Percentiles rank a stretch among this genome's conserved stretches.
These are phyloP conservation scores for Puma concolor DNA, from an alignment of 2,113 vertebrate species.

Conservation along the genomic window DNA sequence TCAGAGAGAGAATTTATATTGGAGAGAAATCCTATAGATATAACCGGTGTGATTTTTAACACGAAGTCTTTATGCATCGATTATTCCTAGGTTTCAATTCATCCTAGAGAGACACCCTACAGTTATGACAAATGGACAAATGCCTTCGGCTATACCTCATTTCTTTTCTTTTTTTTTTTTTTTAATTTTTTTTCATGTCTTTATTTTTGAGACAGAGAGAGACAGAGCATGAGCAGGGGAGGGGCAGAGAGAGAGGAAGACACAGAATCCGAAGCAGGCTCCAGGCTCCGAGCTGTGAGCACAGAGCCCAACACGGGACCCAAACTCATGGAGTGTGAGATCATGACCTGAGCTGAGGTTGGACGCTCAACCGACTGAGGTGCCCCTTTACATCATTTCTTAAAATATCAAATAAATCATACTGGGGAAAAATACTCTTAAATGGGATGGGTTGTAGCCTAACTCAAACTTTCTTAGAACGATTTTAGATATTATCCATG, in stretches of 20 bases:
- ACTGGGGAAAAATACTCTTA: background rate
- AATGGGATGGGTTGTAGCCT: background rate
- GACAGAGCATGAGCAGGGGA: too few relatives aligned
- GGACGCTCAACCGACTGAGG: too few relatives aligned
- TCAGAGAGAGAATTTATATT: background rate
- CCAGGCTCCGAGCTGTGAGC: too few relatives aligned
- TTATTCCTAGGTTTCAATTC: background rate
- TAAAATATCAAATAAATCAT: background rate
- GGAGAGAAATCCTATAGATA: conserved; percentile 26
- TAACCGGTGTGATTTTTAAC: background rate
- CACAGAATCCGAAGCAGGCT: too few relatives aligned
- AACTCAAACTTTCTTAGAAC: background rate
- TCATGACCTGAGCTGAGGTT: too few relatives aligned
- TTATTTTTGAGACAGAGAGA: too few relatives aligned
- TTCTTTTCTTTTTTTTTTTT: background rate
- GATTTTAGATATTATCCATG: background rate
- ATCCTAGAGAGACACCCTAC: background rate
- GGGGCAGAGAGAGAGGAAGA: too few relatives aligned
- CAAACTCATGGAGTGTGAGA: too few relatives aligned
- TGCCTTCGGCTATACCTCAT: background rate
- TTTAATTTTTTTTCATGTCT: too few relatives aligned
- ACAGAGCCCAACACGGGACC: too few relatives aligned
- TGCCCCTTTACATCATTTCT: background rate
- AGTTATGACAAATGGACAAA: background rate
- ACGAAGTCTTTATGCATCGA: background rate